Evolutionary conservation across 1,140 invertebrate genomes (phyloP).

Genomic region (Brachionus sp.): DNA sequence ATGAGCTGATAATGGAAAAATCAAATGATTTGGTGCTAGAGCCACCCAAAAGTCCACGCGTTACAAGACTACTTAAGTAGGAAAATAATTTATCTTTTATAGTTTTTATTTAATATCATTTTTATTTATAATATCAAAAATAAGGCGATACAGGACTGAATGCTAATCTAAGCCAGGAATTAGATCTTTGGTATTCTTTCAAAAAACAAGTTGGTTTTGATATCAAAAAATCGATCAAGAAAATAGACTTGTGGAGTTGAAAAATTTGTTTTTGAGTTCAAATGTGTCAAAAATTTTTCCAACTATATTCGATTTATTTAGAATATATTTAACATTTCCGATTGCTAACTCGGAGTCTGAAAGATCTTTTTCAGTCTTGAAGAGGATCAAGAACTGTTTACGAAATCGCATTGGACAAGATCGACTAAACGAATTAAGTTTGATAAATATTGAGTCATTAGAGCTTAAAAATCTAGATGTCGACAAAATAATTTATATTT

Average conservation of each 20-base stretch:
- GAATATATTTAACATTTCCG: background rate
- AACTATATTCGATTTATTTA: background rate
- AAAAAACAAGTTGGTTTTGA: slow-evolving; percentile 28
- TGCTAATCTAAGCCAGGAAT: background rate
- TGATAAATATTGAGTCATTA: slow-evolving; percentile 7
- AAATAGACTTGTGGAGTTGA: background rate
- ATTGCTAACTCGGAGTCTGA: slow-evolving; percentile 1
- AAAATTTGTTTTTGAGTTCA: slow-evolving; percentile 15
- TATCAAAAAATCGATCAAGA: background rate
- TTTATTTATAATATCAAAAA: slow-evolving; percentile 15
- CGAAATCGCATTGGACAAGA: background rate
- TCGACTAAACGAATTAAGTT: background rate
- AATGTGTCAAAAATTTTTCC: slow-evolving; percentile 9
- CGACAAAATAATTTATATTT: slow-evolving; percentile 16
- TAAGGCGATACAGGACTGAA: background rate
- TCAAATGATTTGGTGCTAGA: background rate
- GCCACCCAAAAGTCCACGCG: background rate
- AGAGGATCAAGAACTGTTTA: background rate
- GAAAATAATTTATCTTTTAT: background rate
- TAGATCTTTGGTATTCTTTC: slow-evolving; percentile 18
- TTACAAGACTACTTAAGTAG: background rate
- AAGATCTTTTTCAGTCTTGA: slow-evolving; percentile 10
- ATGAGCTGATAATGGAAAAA: background rate
- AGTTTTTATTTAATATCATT: background rate
- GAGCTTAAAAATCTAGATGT: background rate